Base-by-base conservation (phyloP, 2,888 invertebrate species). In the Metellina segmentata region DNA sequence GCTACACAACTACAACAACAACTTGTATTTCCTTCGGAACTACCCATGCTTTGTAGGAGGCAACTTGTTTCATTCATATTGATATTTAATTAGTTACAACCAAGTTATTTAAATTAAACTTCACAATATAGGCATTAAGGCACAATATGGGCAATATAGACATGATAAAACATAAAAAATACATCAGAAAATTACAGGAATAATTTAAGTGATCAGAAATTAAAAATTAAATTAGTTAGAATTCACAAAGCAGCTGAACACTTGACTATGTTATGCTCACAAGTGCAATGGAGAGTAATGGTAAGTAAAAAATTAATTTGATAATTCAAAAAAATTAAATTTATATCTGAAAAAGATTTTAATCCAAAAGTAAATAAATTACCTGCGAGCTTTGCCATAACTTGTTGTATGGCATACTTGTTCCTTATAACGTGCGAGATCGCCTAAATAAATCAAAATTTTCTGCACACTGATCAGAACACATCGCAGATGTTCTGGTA, bases 371-470 rank as follows among this genome's bases (percentile, higher is more conserved):
- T 16, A 52, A 53, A 75, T n/a, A n/a, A n/a, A 19, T 71, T 72
- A 97, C 96, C 96, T 97, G 94, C 96, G 96, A 49, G 97, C 97
- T 94, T 96, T 96, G 93, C 97, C 97, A 95, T 97, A 98, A 95
- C 97, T 98, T 89, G 96, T 96, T 0, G 97, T 97, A 94, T 97
- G 97, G 94, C 97, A 97, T 74, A 97, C 97, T 93, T 95, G 95
- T 90, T 95, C 95, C 95, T 97, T 97, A 95, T 99, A 99, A 91
- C 99, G 96, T 16, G 97, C 97, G 94, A 99, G 96, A 95, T 99
- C 99, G 0, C 99, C 99, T 94, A 99, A 96, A 94, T 97, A 98
- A 82, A 99, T 96, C 94, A 97, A 97, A 93, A 98, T 96, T 94
- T 98, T 98, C 95, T 99, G 99, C 5, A 97, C 97, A 90, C 97